Percentiles rank a stretch among this genome's conserved stretches.
Evolutionary conservation across 2,888 invertebrate genomes (phyloP).

Genomic region (Lepidochitona cinerea): DNA sequence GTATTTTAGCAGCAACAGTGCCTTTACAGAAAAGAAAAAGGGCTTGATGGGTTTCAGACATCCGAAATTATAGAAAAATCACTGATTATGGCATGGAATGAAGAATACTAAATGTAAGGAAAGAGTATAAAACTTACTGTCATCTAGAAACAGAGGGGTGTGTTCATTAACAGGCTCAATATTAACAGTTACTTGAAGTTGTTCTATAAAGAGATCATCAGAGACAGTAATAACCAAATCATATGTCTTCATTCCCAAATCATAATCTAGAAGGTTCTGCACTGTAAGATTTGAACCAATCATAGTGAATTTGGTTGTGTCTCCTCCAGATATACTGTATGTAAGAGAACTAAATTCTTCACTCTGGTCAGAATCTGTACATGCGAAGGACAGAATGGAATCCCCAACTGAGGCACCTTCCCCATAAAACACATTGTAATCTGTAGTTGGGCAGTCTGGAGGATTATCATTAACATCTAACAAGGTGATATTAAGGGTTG

Average conservation of each 20-base stretch:
- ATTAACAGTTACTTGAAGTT: slow-evolving; percentile 30
- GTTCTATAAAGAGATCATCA: slow-evolving; percentile 26
- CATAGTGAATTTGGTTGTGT: slow-evolving; percentile 39
- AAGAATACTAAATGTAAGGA: not conserved
- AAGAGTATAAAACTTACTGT: slow-evolving; percentile 21
- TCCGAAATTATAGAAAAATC: no score
- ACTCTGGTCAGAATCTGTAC: slow-evolving; percentile 23
- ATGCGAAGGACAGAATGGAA: slow-evolving; percentile 22
- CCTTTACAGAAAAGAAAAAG: no score
- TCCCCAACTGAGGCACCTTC: slow-evolving; percentile 31
- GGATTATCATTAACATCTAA: slow-evolving; percentile 37
- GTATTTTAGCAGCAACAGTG: no score
- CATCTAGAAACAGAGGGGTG: slow-evolving; percentile 30
- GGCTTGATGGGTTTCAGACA: no score
- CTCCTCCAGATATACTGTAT: slow-evolving; percentile 28
- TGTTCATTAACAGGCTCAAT: slow-evolving; percentile 39
- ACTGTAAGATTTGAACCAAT: slow-evolving; percentile 26
- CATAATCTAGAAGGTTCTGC: slow-evolving; percentile 32
- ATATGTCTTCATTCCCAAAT: slow-evolving; percentile 31
- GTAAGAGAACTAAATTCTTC: slow-evolving; percentile 23
- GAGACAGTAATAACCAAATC: slow-evolving; percentile 30
- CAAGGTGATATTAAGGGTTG: slow-evolving; percentile 30
- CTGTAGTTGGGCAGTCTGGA: slow-evolving; percentile 36
- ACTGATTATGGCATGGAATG: no score
- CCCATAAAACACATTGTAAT: slow-evolving; percentile 30